Evolutionary conservation across 2,113 vertebrate species (phyloP), one percentile per base, ranked within the genome.

Genomic region (Cariama cristata): DNA sequence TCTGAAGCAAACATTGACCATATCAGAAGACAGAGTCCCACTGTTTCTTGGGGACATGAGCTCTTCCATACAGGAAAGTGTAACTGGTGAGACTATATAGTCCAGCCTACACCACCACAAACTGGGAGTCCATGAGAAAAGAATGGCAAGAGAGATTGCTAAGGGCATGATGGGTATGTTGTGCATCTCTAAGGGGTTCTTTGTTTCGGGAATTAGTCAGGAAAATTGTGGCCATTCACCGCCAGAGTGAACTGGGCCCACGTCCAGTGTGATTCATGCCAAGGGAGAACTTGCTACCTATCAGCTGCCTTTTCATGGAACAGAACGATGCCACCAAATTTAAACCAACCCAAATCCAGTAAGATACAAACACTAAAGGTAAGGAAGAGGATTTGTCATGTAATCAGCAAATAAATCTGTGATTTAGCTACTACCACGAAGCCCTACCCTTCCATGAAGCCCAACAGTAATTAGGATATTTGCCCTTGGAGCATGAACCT

Each of bases 261-360:
- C 1, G 0, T 26, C 26, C 66, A 52, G 28, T 1, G 0, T 42
- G n/a, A 81, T 23, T 40, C 66, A 38, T 30, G 33, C 44, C 73
- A 71, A 32, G 22, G 12, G 33, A 88, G 83, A 93, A 49, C 38
- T 62, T 55, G 52, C 33, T 18, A 8, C 33, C 42, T 59, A 47
- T 44, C 79, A 83, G 45, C 63, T 86, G 79, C 60, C 72, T 95
- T 69, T 63, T 30, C 68, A 19, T 14, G 49, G 50, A 80, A 80
- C 24, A 66, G 33, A 86, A 63, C 0, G 0, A 33, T 45, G 45
- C n/a, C 77, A 94, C 14, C 47, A 50, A 76, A 74, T 49, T 45
- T 38, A 73, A 83, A 87, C 17, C 16, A 8, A 55, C 44, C 21
- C 73, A 67, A 81, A 86, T 9, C 52, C 86, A 44, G 13, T 42